phyloP scores from a whole-genome alignment of 2,888 invertebrate species.

The Megastigmus dorsalis region DNA sequence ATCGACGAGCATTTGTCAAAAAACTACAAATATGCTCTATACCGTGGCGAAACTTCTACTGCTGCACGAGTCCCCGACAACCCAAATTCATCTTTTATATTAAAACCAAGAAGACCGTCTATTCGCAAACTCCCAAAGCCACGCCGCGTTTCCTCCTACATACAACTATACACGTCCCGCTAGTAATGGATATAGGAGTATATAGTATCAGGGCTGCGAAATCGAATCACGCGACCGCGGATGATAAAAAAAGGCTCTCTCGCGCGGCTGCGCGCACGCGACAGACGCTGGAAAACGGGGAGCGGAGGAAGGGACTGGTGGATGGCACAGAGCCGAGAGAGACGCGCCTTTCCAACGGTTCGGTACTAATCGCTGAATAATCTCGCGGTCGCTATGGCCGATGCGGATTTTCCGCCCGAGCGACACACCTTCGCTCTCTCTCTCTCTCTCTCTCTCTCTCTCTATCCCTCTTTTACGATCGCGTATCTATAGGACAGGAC shows the following conservation, averaged over 20 bases:
- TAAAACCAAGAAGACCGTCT: not conserved
- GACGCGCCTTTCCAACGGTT: not conserved
- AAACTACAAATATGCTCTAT: too few relatives aligned
- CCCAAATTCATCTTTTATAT: too few relatives aligned
- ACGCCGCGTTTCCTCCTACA: not conserved
- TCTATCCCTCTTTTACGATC: too few relatives aligned
- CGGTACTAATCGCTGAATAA: constrained; percentile 40
- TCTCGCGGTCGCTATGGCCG: not conserved
- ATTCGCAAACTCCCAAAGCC: not conserved
- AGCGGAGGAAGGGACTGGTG: not conserved
- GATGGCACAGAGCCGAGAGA: not conserved
- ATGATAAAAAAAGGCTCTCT: not conserved
- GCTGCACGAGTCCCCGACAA: too few relatives aligned
- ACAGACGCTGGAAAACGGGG: not conserved
- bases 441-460: not conserved
- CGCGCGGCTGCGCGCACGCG: too few relatives aligned
- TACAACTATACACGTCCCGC: not conserved
- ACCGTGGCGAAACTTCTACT: too few relatives aligned
- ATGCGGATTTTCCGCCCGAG: not conserved
- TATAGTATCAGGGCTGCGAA: too few relatives aligned
- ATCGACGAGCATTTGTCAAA: too few relatives aligned
- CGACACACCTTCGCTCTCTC: not conserved
- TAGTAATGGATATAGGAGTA: too few relatives aligned
- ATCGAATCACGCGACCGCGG: not conserved
- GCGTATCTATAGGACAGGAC: too few relatives aligned